Evolutionary conservation across 2,797 vertebrate species (phyloP), one percentile per base, ranked within the genome.

Genomic region (Pagetopsis macropterus): DNA sequence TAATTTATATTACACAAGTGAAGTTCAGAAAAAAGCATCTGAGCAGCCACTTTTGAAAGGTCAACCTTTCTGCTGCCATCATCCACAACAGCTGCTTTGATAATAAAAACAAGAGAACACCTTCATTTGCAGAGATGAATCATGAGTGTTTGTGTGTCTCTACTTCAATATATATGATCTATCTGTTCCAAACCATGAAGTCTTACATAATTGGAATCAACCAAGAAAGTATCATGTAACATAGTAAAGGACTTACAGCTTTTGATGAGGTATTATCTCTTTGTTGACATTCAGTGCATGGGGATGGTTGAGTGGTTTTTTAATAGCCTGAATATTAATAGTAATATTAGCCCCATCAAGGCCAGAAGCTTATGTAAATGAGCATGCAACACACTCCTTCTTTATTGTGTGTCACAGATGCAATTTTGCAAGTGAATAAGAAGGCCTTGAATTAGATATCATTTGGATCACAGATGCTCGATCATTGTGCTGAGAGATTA

Each of bases 191-290:
- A 48, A 23, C 37, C 33, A 81, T 79, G 73, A 21, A 27, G 27
- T 13, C 40, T 75, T 75, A 64, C 62, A 65, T 65, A 70, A 83
- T 65, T 51, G 33, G 72, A 79, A 45, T 54, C 56, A 66, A 82
- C 81, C 72, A 46, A 81, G 70, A 86, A 65, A 78, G 7, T n/a
- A 64, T 65, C 9, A 31, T 12, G 23, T 23, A 78, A 65, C 44
- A 65, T 13, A 13, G 23, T 46, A 7, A 45, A 49, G 71, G 21
- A 61, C 56, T 60, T 81, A 76, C 44, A 67, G 49, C 31, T 73
- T 41, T 55, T 56, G 16, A 60, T n/a, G n/a, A 66, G 49, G 54
- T 40, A 51, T 48, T 46, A 73, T 66, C 8, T 41, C 43, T 58
- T 76, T 1, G 1, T 17, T 64, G 54, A 72, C 46, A 66, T 65